Evolutionary conservation across 2,888 invertebrate species (phyloP).

Genomic region (Exephanes ischioxanthus): DNA sequence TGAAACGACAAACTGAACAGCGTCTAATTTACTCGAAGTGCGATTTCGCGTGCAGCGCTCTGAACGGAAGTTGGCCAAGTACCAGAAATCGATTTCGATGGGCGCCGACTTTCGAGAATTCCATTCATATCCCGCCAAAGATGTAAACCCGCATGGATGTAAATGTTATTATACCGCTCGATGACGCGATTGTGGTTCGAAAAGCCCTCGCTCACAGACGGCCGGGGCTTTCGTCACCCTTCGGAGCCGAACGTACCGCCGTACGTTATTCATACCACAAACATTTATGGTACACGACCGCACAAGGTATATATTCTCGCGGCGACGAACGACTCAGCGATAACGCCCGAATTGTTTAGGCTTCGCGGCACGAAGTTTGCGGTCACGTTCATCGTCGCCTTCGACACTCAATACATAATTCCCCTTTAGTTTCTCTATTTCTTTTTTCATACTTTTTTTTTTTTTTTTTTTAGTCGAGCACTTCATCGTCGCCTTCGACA

Average conservation of each 20-base stretch:
- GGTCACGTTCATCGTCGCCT: conserved; percentile 11
- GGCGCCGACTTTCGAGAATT: not conserved
- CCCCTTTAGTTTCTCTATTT: conserved; percentile 56
- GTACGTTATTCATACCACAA: conserved; percentile 7
- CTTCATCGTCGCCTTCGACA: not conserved
- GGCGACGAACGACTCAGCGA: conserved; percentile 11
- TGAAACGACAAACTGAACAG: too few species aligned
- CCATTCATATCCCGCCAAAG: not conserved
- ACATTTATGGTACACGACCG: conserved; percentile 2
- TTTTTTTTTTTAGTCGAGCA: conserved; percentile 5
- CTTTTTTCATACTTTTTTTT: conserved; percentile 49
- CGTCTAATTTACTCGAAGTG: too few species aligned
- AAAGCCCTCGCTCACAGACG: not conserved
- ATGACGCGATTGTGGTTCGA: not conserved
- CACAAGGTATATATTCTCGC: not conserved
- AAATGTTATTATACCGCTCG: conserved; percentile 25
- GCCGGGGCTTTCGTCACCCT: conserved; percentile 24
- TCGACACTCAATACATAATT: conserved; percentile 16
- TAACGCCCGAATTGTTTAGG: conserved; percentile 73
- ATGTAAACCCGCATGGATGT: not conserved
- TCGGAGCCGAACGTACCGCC: not conserved
- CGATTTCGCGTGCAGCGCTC: conserved; percentile 1
- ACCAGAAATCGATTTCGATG: not conserved
- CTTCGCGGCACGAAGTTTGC: conserved; percentile 72
- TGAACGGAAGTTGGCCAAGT: not conserved